Percentiles rank a stretch among this genome's conserved stretches.
These are phyloP conservation scores for Drosophila vallismaia DNA, from an alignment of 2,888 invertebrate genomes.

Conservation along the genomic window DNA sequence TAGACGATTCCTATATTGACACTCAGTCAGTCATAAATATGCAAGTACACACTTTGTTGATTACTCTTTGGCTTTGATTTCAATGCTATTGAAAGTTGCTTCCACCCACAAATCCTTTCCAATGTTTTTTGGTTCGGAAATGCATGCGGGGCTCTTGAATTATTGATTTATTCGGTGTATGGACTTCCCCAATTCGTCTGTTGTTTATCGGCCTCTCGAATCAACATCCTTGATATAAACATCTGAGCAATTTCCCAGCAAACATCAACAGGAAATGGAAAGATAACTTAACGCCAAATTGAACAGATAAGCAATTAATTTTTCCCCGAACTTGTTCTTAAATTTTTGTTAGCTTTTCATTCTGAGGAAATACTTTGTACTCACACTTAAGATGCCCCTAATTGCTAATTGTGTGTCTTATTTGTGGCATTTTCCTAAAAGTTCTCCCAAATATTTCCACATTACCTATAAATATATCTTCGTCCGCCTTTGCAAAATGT, in stretches of 20 bases:
- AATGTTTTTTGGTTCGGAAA: conserved; percentile 10
- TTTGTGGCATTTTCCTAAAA: background rate
- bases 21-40: conserved; percentile 31
- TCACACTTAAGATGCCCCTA: background rate
- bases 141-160: conserved; percentile 10
- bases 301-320: conserved; percentile 11
- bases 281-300: conserved; percentile 18
- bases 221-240: conserved; percentile 18
- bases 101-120: conserved; percentile 11
- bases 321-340: conserved; percentile 14
- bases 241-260: conserved; percentile 15
- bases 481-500: conserved; percentile 30
- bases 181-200: conserved; percentile 6
- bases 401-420: background rate
- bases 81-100: conserved; percentile 30
- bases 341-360: background rate
- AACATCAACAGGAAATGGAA: conserved; percentile 31
- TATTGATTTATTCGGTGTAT: conserved; percentile 28
- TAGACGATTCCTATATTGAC: conserved; percentile 45
- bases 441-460: conserved; percentile 11
- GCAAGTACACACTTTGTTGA: conserved; percentile 43
- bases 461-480: conserved; percentile 6
- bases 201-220: conserved; percentile 11
- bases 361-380: conserved; percentile 2
- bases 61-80: conserved; percentile 46